These are phyloP conservation scores for Cuniculus paca DNA, from an alignment of 2,797 vertebrate genomes.

Conservation along the genomic window DNA sequence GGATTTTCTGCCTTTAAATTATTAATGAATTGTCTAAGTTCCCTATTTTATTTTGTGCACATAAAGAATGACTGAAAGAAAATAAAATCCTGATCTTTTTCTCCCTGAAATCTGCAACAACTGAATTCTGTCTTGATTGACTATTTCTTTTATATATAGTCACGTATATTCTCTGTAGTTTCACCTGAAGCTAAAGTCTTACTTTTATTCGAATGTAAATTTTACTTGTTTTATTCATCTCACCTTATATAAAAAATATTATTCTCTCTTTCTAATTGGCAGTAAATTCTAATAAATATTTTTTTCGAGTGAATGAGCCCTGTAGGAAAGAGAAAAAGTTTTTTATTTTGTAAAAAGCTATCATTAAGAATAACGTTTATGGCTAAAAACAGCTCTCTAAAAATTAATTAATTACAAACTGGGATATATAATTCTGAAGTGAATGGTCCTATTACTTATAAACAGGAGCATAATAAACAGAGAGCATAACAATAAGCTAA, in stretches of 20 bases:
- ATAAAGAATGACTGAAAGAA: conserved; percentile 36
- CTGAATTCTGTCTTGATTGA: background rate
- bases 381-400: background rate
- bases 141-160: conserved; percentile 26
- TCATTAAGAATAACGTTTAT: background rate
- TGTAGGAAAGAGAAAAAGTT: background rate
- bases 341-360: background rate
- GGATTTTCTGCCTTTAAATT: background rate
- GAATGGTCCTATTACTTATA: conserved; percentile 43
- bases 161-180: conserved; percentile 14
- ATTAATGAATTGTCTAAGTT: background rate
- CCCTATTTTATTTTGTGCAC: background rate
- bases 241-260: conserved; percentile 21
- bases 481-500: background rate
- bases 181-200: conserved; percentile 20
- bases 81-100: background rate
- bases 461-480: conserved; percentile 9
- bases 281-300: conserved; percentile 24
- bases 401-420: conserved; percentile 15
- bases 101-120: background rate
- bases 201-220: conserved; percentile 28
- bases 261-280: conserved; percentile 6
- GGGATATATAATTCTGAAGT: conserved; percentile 39
- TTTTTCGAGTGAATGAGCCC: background rate
- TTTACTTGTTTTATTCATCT: conserved; percentile 28